Conservation (phyloP, 2,113 vertebrate species). For the Tamias sibiricus region DNA sequence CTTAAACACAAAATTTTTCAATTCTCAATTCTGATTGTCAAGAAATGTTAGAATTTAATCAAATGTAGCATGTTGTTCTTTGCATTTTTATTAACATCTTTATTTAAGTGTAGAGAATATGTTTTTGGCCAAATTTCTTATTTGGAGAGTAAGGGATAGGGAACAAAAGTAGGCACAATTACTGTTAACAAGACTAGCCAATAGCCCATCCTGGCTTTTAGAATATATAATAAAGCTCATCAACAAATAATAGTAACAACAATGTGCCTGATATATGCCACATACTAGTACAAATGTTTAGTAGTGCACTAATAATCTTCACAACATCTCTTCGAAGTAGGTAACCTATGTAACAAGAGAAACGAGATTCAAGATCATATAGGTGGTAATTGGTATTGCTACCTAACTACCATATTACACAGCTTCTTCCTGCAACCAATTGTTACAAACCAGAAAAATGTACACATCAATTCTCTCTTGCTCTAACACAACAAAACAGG, state of each 20-base stretch:
- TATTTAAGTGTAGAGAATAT: constrained; percentile 1
- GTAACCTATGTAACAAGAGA: neutral
- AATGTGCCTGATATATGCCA: neutral
- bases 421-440: neutral
- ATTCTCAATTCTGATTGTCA: constrained; percentile 38
- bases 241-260: neutral
- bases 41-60: constrained; percentile 45
- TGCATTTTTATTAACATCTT: constrained; percentile 39
- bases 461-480: neutral
- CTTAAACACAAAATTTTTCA: constrained; percentile 34
- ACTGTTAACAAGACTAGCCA: neutral
- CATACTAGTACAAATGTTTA: neutral
- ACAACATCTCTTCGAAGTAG: constrained; percentile 3
- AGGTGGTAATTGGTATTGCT: neutral
- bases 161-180: neutral
- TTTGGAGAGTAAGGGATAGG: neutral
- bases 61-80: neutral
- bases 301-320: neutral
- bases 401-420: neutral
- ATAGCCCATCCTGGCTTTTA: neutral
- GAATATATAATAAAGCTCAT: neutral
- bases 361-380: neutral
- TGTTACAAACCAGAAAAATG: constrained; percentile 9
- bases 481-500: constrained; percentile 19
- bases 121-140: constrained; percentile 40